Conservation (phyloP, 1,140 invertebrate species). For the honey bee (Apis mellifera) region Amel_HAv3.1 CM009934.2:9982001-9982500, state of each 20-base stretch:
- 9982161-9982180: background rate
- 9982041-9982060: background rate
- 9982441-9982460: background rate
- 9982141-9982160: slow-evolving; percentile 36
- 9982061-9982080: background rate
- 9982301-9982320: background rate
- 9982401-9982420: background rate
- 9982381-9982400: slow-evolving; percentile 14
- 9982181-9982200: background rate
- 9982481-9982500: slow-evolving; percentile 58
- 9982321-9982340: background rate
- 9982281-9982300: slow-evolving; percentile 15
- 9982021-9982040: slow-evolving; percentile 37
- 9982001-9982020: background rate
- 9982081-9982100: background rate
- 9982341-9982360: background rate
- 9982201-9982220: background rate
- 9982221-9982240: background rate
- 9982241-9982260: slow-evolving; percentile 2
- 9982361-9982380: slow-evolving; percentile 26
- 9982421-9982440: slow-evolving; percentile 16
- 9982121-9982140: background rate
- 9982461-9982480: background rate
- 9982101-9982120: background rate
- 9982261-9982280: background rate